phyloP scores from a whole-genome alignment of 2,888 invertebrate genomes.

The Ectemnius continuus region DNA sequence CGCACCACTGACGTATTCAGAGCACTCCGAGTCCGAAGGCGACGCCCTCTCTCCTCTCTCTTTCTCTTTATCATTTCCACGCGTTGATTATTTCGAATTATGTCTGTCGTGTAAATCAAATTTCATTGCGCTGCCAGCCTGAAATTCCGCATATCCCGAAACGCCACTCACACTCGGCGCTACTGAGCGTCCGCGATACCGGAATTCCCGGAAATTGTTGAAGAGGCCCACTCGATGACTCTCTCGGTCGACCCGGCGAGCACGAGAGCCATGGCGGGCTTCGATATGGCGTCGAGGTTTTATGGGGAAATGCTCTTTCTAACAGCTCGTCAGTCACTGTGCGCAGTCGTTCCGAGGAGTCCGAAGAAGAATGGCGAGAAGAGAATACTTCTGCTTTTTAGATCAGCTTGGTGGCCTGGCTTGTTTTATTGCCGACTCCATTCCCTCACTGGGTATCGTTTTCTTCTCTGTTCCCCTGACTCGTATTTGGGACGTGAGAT shows the following conservation, averaged over 20 bases:
- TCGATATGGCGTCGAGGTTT: too few species aligned
- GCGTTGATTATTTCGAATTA: slow-evolving; percentile 15
- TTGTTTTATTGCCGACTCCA: slow-evolving; percentile 22
- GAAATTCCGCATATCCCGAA: too few species aligned
- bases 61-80: neutral
- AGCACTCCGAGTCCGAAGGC: slow-evolving; percentile 34
- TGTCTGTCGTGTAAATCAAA: neutral
- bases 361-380: too few species aligned
- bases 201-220: too few species aligned
- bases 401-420: neutral
- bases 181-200: too few species aligned
- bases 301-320: too few species aligned
- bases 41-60: slow-evolving; percentile 19
- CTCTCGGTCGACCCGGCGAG: too few species aligned
- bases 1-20: slow-evolving; percentile 35
- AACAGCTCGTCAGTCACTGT: too few species aligned
- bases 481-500: slow-evolving; percentile 57
- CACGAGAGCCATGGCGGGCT: too few species aligned
- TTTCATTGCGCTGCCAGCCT: neutral
- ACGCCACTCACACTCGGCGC: too few species aligned
- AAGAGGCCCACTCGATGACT: too few species aligned
- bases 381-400: neutral
- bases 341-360: too few species aligned
- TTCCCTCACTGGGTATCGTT: slow-evolving; percentile 31
- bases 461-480: slow-evolving; percentile 35